Evolutionary conservation across 2,888 invertebrate species (phyloP), one percentile per base, ranked within the genome.

Genomic region (Coleophora flavipennella): DNA sequence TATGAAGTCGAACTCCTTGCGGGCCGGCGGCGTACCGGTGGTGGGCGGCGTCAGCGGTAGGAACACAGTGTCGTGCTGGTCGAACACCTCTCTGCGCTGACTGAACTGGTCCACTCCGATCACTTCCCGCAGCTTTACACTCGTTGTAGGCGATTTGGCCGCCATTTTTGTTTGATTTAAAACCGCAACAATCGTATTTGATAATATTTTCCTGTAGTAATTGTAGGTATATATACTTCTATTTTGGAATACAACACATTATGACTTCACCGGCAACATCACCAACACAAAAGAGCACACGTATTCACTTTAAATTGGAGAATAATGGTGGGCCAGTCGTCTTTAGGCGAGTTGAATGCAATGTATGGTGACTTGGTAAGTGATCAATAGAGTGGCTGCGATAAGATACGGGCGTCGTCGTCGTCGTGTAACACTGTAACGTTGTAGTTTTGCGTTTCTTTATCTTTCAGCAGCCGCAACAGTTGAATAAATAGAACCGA

Each of bases 251-350:
- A 59, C 63, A 75, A 64, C 81, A 79, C 81, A 79, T 80, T 74
- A 83, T 81, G 80, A 80, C 71, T 80, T 80, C 80, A 79, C 76
- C 72, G 75, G 77, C 75, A 75, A 68, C 81, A 78, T 78, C 74
- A 74, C 75, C 72, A 57, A 64, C 68, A 67, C 68, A 69, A 64
- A 66, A 63, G 57, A 57, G 68, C 62, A 69, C 72, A 71, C 76
- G 68, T 70, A 63, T 69, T 63, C 67, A 70, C 68, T 59, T 67
- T 69, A 71, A 80, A 78, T 79, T 78, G 75, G 71, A 73, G 72
- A 75, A 80, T 79, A 79, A 75, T 81, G 78, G 76, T 72, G 66
- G 71, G 61, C 70, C 68, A 64, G 66, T 68, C 76, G 78, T 74
- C 75, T 73, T 79, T 69, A 72, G 80, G 76, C 77, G 75, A 59